These are phyloP conservation scores for Eristalinus sepulchralis DNA, from an alignment of 2,888 invertebrate genomes.

Conservation along the genomic window DNA sequence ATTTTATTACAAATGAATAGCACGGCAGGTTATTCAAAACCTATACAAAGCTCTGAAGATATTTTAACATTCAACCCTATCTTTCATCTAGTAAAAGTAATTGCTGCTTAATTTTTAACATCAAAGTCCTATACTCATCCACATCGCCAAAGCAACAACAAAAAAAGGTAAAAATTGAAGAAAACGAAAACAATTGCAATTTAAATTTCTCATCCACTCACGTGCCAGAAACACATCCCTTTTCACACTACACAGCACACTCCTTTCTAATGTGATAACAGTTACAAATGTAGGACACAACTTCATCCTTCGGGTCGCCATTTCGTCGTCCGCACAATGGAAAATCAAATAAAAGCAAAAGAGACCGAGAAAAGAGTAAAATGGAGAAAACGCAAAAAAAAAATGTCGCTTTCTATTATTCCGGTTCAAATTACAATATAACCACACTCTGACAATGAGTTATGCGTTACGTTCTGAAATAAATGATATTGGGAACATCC, in stretches of 20 bases:
- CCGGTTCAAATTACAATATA: conserved; percentile 67
- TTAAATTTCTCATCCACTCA: conserved; percentile 4
- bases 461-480: conserved; percentile 63
- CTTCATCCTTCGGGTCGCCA: conserved; percentile 37
- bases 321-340: conserved; percentile 27
- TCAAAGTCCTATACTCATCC: neutral
- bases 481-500: conserved; percentile 63
- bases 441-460: conserved; percentile 65
- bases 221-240: neutral
- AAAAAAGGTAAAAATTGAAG: neutral
- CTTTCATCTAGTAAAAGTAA: too few species aligned
- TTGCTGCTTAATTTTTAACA: neutral
- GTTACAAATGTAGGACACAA: conserved; percentile 42
- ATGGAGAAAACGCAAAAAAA: conserved; percentile 16
- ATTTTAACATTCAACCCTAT: too few species aligned
- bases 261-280: conserved; percentile 27
- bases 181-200: conserved; percentile 2
- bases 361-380: neutral
- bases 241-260: neutral
- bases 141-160: too few species aligned
- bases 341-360: conserved; percentile 40
- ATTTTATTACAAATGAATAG: too few species aligned
- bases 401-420: conserved; percentile 51
- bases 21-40: too few species aligned
- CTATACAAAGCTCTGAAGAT: too few species aligned